Evolutionary conservation across 2,797 vertebrate genomes (phyloP), one percentile per base, ranked within the genome.

Genomic region (Eidolon dupreanum): DNA sequence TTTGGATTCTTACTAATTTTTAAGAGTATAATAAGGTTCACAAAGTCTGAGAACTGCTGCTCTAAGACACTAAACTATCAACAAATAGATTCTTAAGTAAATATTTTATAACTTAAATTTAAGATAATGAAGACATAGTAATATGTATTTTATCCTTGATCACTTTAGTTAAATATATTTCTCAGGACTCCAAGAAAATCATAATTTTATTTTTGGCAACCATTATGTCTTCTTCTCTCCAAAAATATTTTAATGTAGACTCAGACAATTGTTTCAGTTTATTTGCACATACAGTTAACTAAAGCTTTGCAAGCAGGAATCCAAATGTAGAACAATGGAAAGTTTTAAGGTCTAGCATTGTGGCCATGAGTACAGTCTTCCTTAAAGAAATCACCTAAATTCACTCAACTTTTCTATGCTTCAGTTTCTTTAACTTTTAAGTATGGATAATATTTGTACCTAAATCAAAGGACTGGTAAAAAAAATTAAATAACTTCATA

Each of bases 281-380:
- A 33, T 71, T 71, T 90, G 12, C 33, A 46, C 66, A n/a, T 22
- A 26, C 10, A 71, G 20, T 70, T 74, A 83, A 59, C 78, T 53
- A 77, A 96, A 94, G 15, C 10, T n/a, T 93, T 94, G 28, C 28
- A 95, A 95, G 81, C 28, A 74, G 70, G 1, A 22, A 24, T 57
- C 74, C 8, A 68, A 90, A 65, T 74, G 83, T 24, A 26, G 82
- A 55, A 11, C 36, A 22, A n/a, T 33, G 20, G 49, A 73, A 90
- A 90, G 31, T 83, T 77, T 71, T 43, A 36, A n/a, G 41, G 17
- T 75, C 79, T 70, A 89, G 10, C 43, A 24, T 10, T 70, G 33
- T 53, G 19, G 19, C 38, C 61, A 65, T 43, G 16, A 91, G 28
- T 4, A 33, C 17, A 70, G 22, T 15, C 9, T 94, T 82, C 38